These are phyloP conservation scores for Rhinogobius similis DNA, from an alignment of 2,113 vertebrate genomes.

Conservation along the genomic window DNA sequence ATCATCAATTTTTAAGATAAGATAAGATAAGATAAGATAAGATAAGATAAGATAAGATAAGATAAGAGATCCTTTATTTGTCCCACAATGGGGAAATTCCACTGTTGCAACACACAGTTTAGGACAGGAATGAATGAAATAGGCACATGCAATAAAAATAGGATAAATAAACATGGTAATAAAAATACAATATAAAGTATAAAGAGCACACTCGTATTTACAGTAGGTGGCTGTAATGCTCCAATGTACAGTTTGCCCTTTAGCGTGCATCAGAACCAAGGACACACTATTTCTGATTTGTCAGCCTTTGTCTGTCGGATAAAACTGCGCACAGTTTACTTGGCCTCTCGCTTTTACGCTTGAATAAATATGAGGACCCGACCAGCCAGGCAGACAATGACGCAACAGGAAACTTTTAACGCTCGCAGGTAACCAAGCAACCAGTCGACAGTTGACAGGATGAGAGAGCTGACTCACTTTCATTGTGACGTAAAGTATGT, in stretches of 20 bases:
- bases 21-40: too few relatives aligned
- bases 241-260: constrained; percentile 7
- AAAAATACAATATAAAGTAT: too few relatives aligned
- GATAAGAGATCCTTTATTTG: too few relatives aligned
- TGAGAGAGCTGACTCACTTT: constrained; percentile 78
- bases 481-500: constrained; percentile 72
- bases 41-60: too few relatives aligned
- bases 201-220: too few relatives aligned
- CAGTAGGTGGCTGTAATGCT: too few relatives aligned
- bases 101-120: too few relatives aligned
- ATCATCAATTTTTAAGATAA: not conserved
- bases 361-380: constrained; percentile 79
- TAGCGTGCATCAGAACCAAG: constrained; percentile 53
- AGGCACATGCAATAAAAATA: too few relatives aligned
- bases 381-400: constrained; percentile 69
- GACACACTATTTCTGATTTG: constrained; percentile 56
- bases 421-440: constrained; percentile 78
- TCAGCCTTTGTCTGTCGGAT: constrained; percentile 46
- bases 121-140: too few relatives aligned
- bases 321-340: constrained; percentile 58
- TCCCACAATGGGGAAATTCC: too few relatives aligned
- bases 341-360: constrained; percentile 63
- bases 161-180: too few relatives aligned
- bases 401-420: constrained; percentile 81
- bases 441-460: constrained; percentile 74